A percentile compares a stretch with the other conserved stretches of the same genome.
Evolutionary conservation across 1,140 invertebrate genomes (phyloP).

Genomic region (Solen grandis): DNA sequence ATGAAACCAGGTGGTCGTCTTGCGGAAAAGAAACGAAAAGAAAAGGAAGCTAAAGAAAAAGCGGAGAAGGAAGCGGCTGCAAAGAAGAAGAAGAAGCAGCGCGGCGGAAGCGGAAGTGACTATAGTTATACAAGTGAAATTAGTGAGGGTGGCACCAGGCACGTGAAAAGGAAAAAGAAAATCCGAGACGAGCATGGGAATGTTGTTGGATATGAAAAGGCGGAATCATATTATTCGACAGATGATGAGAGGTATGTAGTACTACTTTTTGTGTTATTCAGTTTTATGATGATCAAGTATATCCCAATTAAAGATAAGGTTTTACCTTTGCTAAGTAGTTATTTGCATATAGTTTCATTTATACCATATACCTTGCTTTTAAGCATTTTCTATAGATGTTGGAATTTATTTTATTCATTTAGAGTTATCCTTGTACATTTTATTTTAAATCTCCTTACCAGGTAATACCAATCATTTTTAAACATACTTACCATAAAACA

Average conservation of each 20-base stretch:
- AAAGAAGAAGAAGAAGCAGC: slow-evolving; percentile 64
- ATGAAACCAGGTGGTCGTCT: slow-evolving; percentile 71
- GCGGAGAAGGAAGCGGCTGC: slow-evolving; percentile 47
- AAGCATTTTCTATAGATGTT: too few species aligned
- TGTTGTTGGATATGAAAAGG: slow-evolving; percentile 75
- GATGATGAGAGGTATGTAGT: slow-evolving; percentile 67
- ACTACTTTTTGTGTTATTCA: too few species aligned
- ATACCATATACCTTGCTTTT: too few species aligned
- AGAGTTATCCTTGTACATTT: too few species aligned
- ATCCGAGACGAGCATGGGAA: slow-evolving; percentile 76
- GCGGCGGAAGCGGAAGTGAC: slow-evolving; percentile 76
- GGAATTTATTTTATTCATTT: too few species aligned
- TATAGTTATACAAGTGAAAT: slow-evolving; percentile 79
- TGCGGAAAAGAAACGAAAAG: slow-evolving; percentile 66
- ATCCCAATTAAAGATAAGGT: too few species aligned
- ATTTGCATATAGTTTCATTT: too few species aligned
- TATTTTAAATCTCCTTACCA: too few species aligned
- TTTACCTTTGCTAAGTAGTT: too few species aligned
- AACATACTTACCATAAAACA: too few species aligned
- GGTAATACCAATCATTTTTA: too few species aligned
- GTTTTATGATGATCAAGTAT: too few species aligned
- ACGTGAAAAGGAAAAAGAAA: slow-evolving; percentile 68
- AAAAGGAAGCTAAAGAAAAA: slow-evolving; percentile 52
- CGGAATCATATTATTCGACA: slow-evolving; percentile 67
- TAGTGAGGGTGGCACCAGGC: slow-evolving; percentile 76